Base-by-base conservation (phyloP, 2,888 invertebrate genomes). In the Lochmaea crataegi region DNA sequence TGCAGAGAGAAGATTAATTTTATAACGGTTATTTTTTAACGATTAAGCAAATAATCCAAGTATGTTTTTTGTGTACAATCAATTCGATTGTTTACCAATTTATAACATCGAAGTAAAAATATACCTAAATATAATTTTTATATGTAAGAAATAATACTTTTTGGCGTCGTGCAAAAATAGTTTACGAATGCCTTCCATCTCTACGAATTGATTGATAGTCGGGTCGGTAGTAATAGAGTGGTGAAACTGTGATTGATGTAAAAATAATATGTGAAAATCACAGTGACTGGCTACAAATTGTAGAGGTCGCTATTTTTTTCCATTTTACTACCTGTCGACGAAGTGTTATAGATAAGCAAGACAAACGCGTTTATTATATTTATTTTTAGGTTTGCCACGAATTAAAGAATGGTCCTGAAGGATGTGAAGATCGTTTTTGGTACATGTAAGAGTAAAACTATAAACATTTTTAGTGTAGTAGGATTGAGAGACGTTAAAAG, bases 231-330 rank as follows among this genome's bases (percentile, higher is more conserved):
- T 83, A 85, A 85, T 85, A 85, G 84, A 85, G 85, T 85, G 85
- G 84, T 85, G 85, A 85, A 84, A 82, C 79, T 53, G 70, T 85
- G 85, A 85, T 85, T 85, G 85, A 85, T 85, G 84, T 85, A 83
- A 84, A 85, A 85, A 85, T 85, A 85, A 85, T 85, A 85, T 85
- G 85, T 85, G 85, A 85, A 85, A 85, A 85, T 85, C 85, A 85
- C 82, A 84, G 83, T 84, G 84, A 85, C 84, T 84, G 82, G 81
- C 79, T 81, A 84, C 80, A 80, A 81, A 80, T 80, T 79, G 79
- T 78, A 76, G 76, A 75, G 77, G 58, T 73, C 76, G 61, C 68
- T 38, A 53, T 67, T 22, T 71, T 56, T 42, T 64, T 70, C n/a
- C 65, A 65, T 70, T 70, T 45, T 56, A 70, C 70, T 70, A 70